These are phyloP conservation scores for Channa striata DNA, from an alignment of 2,797 vertebrate species.

Conservation along the genomic window DNA sequence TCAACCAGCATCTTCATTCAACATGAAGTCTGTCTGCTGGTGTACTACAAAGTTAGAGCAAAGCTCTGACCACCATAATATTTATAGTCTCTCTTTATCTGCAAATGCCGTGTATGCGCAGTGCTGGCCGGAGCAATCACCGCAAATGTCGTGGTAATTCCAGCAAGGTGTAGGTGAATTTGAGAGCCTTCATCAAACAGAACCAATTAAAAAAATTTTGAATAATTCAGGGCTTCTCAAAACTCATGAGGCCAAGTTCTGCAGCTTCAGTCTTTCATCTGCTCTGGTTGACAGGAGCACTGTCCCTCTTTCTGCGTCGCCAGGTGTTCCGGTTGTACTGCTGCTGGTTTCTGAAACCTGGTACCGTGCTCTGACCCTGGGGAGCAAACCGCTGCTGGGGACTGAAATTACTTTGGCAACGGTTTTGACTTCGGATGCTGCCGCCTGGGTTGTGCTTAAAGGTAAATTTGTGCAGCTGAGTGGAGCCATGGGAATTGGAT, in stretches of 20 bases:
- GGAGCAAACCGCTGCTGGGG: constrained; percentile 64
- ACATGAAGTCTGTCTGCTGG: constrained; percentile 64
- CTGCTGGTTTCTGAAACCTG: constrained; percentile 86
- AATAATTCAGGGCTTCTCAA: constrained; percentile 22
- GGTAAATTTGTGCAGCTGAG: constrained; percentile 78
- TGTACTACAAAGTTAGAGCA: constrained; percentile 58
- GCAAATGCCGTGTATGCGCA: constrained; percentile 2
- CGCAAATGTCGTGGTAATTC: constrained; percentile 22
- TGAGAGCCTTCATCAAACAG: constrained; percentile 6
- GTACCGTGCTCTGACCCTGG: constrained; percentile 72
- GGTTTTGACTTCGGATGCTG: constrained; percentile 51
- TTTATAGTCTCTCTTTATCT: constrained; percentile 12
- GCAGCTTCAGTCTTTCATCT: constrained; percentile 75
- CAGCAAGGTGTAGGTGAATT: background rate
- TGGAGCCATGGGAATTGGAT: constrained; percentile 72
- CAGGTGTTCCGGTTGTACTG: constrained; percentile 91
- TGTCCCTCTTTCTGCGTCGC: constrained; percentile 89
- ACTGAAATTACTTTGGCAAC: constrained; percentile 61
- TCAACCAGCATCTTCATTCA: constrained; percentile 35
- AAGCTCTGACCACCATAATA: constrained; percentile 30
- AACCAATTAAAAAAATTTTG: background rate
- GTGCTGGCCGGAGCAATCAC: background rate
- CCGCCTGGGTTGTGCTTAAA: constrained; percentile 76
- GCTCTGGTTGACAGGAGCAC: constrained; percentile 87
- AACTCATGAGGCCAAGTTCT: background rate